Base-by-base conservation (phyloP, 2,888 invertebrate genomes). In the Apodemia duryi region DNA sequence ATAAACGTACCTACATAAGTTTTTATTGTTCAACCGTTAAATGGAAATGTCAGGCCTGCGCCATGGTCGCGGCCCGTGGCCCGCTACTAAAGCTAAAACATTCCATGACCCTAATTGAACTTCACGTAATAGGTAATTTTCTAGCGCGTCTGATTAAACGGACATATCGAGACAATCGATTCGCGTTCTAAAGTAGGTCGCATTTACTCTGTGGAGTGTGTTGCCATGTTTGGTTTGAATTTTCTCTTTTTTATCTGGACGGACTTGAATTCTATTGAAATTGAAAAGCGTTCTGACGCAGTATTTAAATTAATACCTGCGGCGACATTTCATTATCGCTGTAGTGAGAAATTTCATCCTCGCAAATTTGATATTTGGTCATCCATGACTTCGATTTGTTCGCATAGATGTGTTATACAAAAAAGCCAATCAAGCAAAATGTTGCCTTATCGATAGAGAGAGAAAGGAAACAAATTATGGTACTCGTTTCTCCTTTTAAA, bases 121-220 rank as follows among this genome's bases (percentile, higher is more conserved):
- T 63, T 49, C 54, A 65, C 67, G 67, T 70, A 66, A 68, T 66
- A 67, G 75, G 77, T 78, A 79, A 80, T 82, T 78, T 76, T 73
- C 74, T 72, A 72, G 72, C 68, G 65, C 71, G 71, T 67, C 72
- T 75, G 75, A 80, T 83, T 81, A 81, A 77, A 72, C 71, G 72
- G 69, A 75, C 74, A 76, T 75, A 80, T 81, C 75, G 81, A 75
- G 70, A 73, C 71, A 72, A 83, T 81, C 82, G 83, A 84, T 82
- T 76, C 71, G 71, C 73, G 71, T 69, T 69, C 65, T 64, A 64
- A 67, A 67, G 66, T 70, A 67, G 71, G 71, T 67, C 68, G 64
- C 63, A 61, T 61, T 64, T 63, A 54, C 65, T 49, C 64, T 64
- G 57, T 57, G 60, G 57, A 35, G 57, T 35, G 54, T 28, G 32